phyloP scores from a whole-genome alignment of 35 echinoderm and acorn worm genomes.

The Hemicentrotus pulcherrimus region DNA sequence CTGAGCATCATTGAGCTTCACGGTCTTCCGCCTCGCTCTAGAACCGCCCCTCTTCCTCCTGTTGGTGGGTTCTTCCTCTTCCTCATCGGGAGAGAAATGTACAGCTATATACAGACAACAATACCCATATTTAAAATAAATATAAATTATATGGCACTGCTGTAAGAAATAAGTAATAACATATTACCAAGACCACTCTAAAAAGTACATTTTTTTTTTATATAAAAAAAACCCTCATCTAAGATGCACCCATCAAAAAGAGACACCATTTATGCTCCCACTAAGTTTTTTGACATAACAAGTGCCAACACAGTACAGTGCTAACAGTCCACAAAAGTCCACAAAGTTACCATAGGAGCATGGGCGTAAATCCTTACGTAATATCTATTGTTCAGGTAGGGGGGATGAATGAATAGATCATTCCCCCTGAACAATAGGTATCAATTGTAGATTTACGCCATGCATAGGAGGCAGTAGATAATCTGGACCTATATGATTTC shows the following conservation, averaged over 20 bases:
- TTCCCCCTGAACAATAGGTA: too few species aligned
- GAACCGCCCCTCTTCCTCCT: constrained; percentile 47
- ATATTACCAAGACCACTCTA: constrained; percentile 34
- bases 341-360: too few species aligned
- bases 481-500: constrained; percentile 32
- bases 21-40: constrained; percentile 56
- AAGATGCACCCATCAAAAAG: constrained; percentile 28
- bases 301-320: constrained; percentile 27
- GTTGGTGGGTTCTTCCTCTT: constrained; percentile 54
- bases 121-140: constrained; percentile 57
- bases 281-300: constrained; percentile 42
- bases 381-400: too few species aligned
- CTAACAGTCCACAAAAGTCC: constrained; percentile 29
- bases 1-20: constrained; percentile 61
- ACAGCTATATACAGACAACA: constrained; percentile 50
- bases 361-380: too few species aligned
- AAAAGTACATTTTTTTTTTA: constrained; percentile 18
- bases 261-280: constrained; percentile 39
- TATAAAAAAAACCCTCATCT: neutral
- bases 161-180: constrained; percentile 42
- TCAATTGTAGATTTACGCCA: too few species aligned
- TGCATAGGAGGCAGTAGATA: constrained; percentile 32
- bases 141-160: constrained; percentile 16
- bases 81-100: constrained; percentile 37
- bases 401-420: too few species aligned